Base-by-base conservation (phyloP, 2,113 vertebrate genomes). In the Glaucidium brasilianum region DNA sequence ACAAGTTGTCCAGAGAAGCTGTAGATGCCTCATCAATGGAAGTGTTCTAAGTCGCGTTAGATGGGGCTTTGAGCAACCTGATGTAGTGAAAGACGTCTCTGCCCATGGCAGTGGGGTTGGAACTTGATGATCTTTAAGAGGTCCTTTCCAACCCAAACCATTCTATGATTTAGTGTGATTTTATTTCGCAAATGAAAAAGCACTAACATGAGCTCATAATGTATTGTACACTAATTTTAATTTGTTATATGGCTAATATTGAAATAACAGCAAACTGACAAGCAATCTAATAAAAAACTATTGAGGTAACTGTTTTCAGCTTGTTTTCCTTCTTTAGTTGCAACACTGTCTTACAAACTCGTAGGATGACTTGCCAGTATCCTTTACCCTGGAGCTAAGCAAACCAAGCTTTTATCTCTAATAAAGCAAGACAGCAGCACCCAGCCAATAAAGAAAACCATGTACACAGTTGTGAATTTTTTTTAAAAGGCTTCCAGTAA, bases 71-170 rank as follows among this genome's bases (percentile, higher is more conserved):
- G 32, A 80, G 27, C 20, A 68, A 64, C 5, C 3, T 64, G 19
- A 29, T 17, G 5, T 34, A 18, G 27, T 17, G 11, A 29, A 85
- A n/a, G 47, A 27, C 7, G 20, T 47, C 43, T 30, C 60, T 63
- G 26, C 11, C 7, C 29, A 30, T 3, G 20, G 53, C 6, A 6
- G 10, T 4, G 13, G 3, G 12, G 8, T 4, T 63, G 12, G 35
- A 59, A 58, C 10, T 50, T 14, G 21, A 34, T 64, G 25, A 50
- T 30, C 15, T 88, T 60, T 78, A 52, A 55, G 16, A 66, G 45
- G 27, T 32, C 6, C 8, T 18, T 85, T 75, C 26, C 34, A 93
- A 45, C 8, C 45, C n/a, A 69, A 82, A 62, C 6, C 15, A 52
- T 9, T 62, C 45, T 15, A 52, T n/a, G 30, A 83, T 30, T 56